A percentile compares a stretch with the other conserved stretches of the same genome.
Conservation (phyloP, 2,888 invertebrate genomes). For the Cheilosia impressa region DNA sequence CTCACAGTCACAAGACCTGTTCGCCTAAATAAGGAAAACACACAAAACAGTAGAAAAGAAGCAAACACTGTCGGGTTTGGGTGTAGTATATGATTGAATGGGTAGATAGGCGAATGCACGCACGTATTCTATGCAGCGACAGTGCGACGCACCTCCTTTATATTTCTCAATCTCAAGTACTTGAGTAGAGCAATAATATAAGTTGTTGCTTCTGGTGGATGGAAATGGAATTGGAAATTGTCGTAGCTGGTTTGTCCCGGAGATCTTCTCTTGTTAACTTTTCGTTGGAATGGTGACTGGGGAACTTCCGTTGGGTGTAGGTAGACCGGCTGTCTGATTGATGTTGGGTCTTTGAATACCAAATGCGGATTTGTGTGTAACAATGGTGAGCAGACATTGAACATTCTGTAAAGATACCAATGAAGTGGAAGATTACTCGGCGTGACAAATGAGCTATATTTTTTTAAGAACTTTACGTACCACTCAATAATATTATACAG, state of each 20-base stretch:
- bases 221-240: constrained; percentile 30
- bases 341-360: background rate
- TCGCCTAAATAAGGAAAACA: constrained; percentile 69
- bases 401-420: too few relatives aligned
- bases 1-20: constrained; percentile 60
- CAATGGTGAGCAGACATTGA: too few relatives aligned
- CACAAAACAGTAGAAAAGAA: constrained; percentile 27
- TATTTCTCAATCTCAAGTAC: constrained; percentile 5
- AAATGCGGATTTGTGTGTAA: too few relatives aligned
- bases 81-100: constrained; percentile 64
- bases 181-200: constrained; percentile 13
- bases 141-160: constrained; percentile 29
- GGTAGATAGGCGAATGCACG: constrained; percentile 60
- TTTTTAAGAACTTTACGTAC: too few relatives aligned
- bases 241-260: constrained; percentile 47
- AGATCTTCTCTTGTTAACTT: constrained; percentile 41
- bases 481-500: too few relatives aligned
- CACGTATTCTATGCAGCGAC: constrained; percentile 38
- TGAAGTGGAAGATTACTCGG: too few relatives aligned
- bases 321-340: background rate
- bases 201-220: constrained; percentile 26
- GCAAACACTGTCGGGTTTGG: constrained; percentile 45
- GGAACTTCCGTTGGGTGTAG: background rate
- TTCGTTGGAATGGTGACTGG: constrained; percentile 5
- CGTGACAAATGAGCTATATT: too few relatives aligned